A percentile compares a stretch with the other conserved stretches of the same genome.
Conservation (phyloP, 2,888 invertebrate genomes). For the Pyrrhosoma nymphula region DNA sequence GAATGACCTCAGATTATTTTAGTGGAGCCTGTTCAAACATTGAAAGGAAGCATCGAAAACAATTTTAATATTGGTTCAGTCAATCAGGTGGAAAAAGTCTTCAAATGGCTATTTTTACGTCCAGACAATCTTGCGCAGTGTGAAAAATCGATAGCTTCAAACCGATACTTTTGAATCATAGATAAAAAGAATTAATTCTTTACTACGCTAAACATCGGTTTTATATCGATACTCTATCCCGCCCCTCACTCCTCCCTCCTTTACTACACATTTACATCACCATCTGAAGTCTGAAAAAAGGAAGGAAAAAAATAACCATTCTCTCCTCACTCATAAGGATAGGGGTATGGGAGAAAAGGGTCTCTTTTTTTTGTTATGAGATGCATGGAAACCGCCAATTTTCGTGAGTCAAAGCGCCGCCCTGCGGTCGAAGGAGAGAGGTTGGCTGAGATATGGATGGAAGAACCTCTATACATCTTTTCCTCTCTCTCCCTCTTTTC, state of each 20-base stretch:
- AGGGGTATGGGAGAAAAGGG: background rate
- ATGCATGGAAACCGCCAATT: conserved; percentile 65
- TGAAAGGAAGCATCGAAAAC: too few species aligned
- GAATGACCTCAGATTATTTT: too few species aligned
- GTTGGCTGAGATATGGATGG: background rate
- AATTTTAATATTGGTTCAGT: too few species aligned
- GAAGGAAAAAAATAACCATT: background rate
- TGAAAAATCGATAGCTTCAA: too few species aligned
- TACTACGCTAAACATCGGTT: too few species aligned
- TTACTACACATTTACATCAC: background rate
- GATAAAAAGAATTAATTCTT: too few species aligned
- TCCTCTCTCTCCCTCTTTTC: background rate
- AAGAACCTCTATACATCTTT: background rate
- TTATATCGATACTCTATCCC: too few species aligned
- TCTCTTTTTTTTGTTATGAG: conserved; percentile 14
- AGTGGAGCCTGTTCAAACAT: too few species aligned
- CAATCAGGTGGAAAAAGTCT: too few species aligned
- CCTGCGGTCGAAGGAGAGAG: background rate
- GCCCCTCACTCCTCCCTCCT: background rate
- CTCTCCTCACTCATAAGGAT: background rate
- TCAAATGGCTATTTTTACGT: too few species aligned
- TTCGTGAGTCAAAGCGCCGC: conserved; percentile 34
- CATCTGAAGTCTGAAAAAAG: background rate
- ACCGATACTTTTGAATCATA: too few species aligned
- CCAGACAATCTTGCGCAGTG: too few species aligned